Evolutionary conservation across 2,888 invertebrate genomes (phyloP), one percentile per base, ranked within the genome.

Genomic region (Luperina testacea): DNA sequence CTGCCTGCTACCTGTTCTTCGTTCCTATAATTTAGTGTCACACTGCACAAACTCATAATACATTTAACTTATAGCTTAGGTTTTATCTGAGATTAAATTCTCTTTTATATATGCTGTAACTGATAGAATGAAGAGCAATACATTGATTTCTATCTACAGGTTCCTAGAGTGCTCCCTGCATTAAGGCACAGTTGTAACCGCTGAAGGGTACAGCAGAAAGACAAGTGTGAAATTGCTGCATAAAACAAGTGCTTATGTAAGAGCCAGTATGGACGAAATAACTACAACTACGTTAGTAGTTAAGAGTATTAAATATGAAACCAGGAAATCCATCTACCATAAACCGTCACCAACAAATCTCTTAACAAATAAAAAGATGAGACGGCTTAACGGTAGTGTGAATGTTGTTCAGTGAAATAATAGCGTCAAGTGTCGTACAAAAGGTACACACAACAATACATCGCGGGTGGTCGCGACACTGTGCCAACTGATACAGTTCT

Each of bases 391-490:
- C 92, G 89, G 89, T 90, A 89, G 90, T 90, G 90, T 90, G 89
- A 90, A 86, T 88, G 87, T 90, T 90, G 88, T 88, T 87, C 86
- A 81, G 81, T 87, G 88, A 90, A 91, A 90, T 91, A 91, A 91
- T 90, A 90, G 91, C 89, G 88, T 91, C 87, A 90, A 92, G 91
- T 92, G 91, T 91, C 91, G 88, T 90, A 91, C 83, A 93, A 91
- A 92, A 92, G 90, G 88, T 92, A 92, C 92, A 92, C 90, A 89
- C 92, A 92, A 95, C 94, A 95, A 95, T 94, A 92, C 95, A 75
- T 87, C 92, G 94, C 92, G 95, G 96, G 96, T 96, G 96, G 96
- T 94, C 96, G 81, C 81, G 82, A 89, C 89, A 88, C 89, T 93
- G 73, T 84, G 81, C 85, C 73, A 81, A 91, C 90, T 90, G 91